phyloP scores from a whole-genome alignment of 1,140 invertebrate genomes.

The Lineus longissimus region DNA sequence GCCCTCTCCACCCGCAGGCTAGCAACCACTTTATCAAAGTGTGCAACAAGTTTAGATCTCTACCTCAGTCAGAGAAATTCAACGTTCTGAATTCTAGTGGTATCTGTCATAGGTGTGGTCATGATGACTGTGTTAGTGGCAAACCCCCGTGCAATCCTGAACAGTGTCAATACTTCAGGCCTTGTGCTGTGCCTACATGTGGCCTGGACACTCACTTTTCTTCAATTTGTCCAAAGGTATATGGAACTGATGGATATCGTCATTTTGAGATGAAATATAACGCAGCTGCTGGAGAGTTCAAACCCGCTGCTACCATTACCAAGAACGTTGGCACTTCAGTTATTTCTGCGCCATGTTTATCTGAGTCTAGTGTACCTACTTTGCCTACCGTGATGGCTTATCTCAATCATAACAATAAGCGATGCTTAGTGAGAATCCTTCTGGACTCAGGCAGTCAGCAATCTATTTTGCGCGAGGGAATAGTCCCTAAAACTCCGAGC shows the following conservation, averaged over 20 bases:
- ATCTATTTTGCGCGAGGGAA: background rate
- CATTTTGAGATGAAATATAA: conserved; percentile 2
- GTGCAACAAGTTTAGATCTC: conserved; percentile 1
- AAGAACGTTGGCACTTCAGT: background rate
- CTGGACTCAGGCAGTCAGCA: background rate
- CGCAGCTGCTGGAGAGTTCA: background rate
- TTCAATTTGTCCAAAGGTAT: background rate
- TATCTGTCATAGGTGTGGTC: conserved; percentile 4
- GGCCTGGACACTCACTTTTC: background rate
- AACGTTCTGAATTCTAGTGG: background rate
- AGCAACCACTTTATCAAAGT: background rate
- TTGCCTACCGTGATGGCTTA: conserved; percentile 1
- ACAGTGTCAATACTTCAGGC: background rate
- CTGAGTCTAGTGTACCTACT: too few species aligned
- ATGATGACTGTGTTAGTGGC: background rate
- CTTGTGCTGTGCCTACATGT: background rate
- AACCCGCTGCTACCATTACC: background rate
- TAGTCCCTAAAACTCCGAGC: background rate
- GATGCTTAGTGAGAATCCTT: background rate
- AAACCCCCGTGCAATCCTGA: background rate
- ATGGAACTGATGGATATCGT: conserved; percentile 3
- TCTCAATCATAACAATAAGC: background rate
- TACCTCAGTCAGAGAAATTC: conserved; percentile 4
- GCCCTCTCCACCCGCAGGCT: conserved; percentile 1
- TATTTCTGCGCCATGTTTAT: too few species aligned